Base-by-base conservation (phyloP, 2,888 invertebrate species). In the Empis livida region DNA sequence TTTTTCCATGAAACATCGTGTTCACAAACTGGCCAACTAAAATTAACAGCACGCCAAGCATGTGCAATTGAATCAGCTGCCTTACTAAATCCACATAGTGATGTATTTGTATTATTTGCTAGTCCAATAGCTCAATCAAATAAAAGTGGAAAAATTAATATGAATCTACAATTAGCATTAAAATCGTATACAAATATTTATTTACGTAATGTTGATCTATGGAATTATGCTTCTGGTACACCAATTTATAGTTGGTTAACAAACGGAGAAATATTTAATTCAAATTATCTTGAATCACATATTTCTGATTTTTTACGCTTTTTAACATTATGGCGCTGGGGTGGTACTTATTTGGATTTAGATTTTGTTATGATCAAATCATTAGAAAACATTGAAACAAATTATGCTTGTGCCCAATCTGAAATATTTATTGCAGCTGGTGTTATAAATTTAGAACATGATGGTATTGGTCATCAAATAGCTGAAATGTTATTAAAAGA, bases 301-400 rank as follows among this genome's bases (percentile, higher is more conserved):
- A 55, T 61, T 32, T 59, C 63, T 2, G 65, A 66, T 49, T 62
- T 65, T 45, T 54, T 64, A 42, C 63, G 66, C 10, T 65, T 61
- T 47, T 50, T 65, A 27, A 67, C 63, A 0, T 65, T 88, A 5
- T 84, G 80, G 74, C 84, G 81, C 59, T 86, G 75, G 62, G 84
- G 85, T 11, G 88, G 88, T 0, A 78, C 84, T 44, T 87, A 85
- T 60, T 63, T 87, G 45, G 87, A 88, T 57, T 66, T 84, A 53
- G 87, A 88, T 61, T 77, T 84, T 3, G 72, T 88, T 13, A 77
- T 85, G 3, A 73, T 75, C 15, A 80, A 76, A 53, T 10, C 38
- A 38, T 16, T 38, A 38, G 38, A 38, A 38, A 16, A 38, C 9
- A 16, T 16, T 45, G 60, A 60, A 4, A 65, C 67, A 1, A 80